A percentile compares a stretch with the other conserved stretches of the same genome.
phyloP scores from a whole-genome alignment of 2,113 vertebrate genomes.

The Onychostoma macrolepis region DNA sequence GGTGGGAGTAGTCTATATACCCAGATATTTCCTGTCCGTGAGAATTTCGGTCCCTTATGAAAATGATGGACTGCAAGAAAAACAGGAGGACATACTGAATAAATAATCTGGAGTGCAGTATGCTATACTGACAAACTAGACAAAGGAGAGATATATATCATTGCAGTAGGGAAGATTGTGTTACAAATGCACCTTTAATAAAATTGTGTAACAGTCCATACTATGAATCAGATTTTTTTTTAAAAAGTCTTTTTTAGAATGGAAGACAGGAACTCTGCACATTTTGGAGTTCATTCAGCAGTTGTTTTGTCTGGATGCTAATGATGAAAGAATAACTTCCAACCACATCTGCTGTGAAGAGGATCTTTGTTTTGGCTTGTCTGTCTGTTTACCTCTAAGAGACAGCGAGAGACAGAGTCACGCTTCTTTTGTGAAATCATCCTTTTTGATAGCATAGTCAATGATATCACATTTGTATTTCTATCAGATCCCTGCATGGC shows the following conservation, averaged over 20 bases:
- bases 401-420: slow-evolving; percentile 37
- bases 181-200: slow-evolving; percentile 60
- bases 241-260: slow-evolving; percentile 38
- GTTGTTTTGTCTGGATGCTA: slow-evolving; percentile 71
- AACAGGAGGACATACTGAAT: slow-evolving; percentile 64
- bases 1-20: slow-evolving; percentile 87
- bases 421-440: slow-evolving; percentile 47
- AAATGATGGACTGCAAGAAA: slow-evolving; percentile 84
- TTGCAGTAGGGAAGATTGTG: slow-evolving; percentile 48
- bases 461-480: slow-evolving; percentile 65
- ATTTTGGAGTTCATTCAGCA: slow-evolving; percentile 59
- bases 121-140: slow-evolving; percentile 44
- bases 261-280: slow-evolving; percentile 56
- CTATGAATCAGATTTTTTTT: slow-evolving; percentile 39
- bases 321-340: slow-evolving; percentile 59
- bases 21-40: slow-evolving; percentile 86
- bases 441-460: slow-evolving; percentile 43
- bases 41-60: slow-evolving; percentile 84
- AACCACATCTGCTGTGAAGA: slow-evolving; percentile 51
- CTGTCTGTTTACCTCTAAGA: slow-evolving; percentile 59
- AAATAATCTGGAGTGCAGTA: slow-evolving; percentile 67
- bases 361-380: slow-evolving; percentile 58
- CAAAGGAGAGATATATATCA: slow-evolving; percentile 55
- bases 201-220: slow-evolving; percentile 50
- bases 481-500: slow-evolving; percentile 65